Base-by-base conservation (phyloP, 2,113 vertebrate genomes). In the Caretta caretta region DNA sequence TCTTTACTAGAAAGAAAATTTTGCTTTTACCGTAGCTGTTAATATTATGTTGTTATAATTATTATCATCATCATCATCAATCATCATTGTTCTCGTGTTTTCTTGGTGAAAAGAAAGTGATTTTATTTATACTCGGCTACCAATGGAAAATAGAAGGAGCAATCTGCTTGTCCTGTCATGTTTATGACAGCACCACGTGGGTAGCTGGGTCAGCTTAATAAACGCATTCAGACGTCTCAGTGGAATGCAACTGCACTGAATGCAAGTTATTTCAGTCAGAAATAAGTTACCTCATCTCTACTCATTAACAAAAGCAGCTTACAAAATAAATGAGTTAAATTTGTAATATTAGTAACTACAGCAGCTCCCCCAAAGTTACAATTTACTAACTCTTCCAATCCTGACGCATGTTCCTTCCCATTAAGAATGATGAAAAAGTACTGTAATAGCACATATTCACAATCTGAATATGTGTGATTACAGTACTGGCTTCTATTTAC, bases 181-280 rank as follows among this genome's bases (percentile, higher is more conserved):
- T 5, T 31, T 50, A 3, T 1, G 48, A 10, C 13, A 96, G 38
- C 48, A 84, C 10, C 17, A 62, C 0, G 0, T 0, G 27, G 16
- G 1, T 9, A 83, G 88, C 57, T 0, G 4, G 4, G 12, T 59
- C 50, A 78, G 31, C 4, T 69, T 80, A n/a, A 62, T 27, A 10
- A 80, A 10, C 0, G 29, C 22, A 2, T 49, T 87, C 65, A n/a
- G 27, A 42, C 17, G 22, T 57, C 49, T 20, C 0, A 0, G 29
- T 72, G 54, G 87, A 0, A 0, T 29, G 31, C 2, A 17, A 24
- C 29, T 53, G 22, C 82, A 78, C 7, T 49, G 46, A 31, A 31
- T 5, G 2, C 51, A 88, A 46, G 3, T 50, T 75, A 81, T 2
- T 65, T 48, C 20, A 59, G 48, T 12, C 29, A 87, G 57, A 90